A percentile compares a stretch with the other conserved stretches of the same genome.
These are phyloP conservation scores for Cyaniris semiargus DNA, from an alignment of 2,888 invertebrate species.

Conservation along the genomic window DNA sequence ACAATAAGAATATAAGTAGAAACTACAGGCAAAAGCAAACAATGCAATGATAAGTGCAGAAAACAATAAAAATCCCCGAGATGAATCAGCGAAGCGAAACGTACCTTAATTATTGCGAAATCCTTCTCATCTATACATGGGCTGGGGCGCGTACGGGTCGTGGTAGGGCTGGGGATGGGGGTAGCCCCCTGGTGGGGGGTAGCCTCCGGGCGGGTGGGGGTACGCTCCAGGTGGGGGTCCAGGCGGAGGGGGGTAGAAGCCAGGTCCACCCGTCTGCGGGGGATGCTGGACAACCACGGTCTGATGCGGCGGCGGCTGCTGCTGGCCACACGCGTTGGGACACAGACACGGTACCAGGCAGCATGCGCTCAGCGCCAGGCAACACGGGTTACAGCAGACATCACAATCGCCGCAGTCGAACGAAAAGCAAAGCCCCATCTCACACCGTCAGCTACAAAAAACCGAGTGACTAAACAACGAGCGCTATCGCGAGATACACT, in stretches of 20 bases:
- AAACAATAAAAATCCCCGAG: neutral
- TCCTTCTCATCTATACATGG: constrained; percentile 55
- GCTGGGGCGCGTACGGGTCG: constrained; percentile 34
- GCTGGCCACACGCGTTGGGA: constrained; percentile 72
- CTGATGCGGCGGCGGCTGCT: constrained; percentile 59
- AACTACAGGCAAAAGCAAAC: neutral
- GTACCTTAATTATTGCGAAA: constrained; percentile 43
- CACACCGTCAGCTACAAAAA: constrained; percentile 57
- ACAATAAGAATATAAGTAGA: neutral
- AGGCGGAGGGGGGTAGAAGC: constrained; percentile 48
- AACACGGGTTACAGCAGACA: constrained; percentile 69
- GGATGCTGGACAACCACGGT: constrained; percentile 65
- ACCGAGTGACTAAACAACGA: constrained; percentile 40
- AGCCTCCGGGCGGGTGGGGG: constrained; percentile 36
- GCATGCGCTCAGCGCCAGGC: constrained; percentile 68
- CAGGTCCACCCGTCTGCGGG: constrained; percentile 58
- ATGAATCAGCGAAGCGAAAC: constrained; percentile 32
- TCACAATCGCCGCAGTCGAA: constrained; percentile 71
- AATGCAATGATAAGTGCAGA: neutral
- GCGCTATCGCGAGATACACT: constrained; percentile 36
- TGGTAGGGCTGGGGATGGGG: constrained; percentile 35
- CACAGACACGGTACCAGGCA: constrained; percentile 71
- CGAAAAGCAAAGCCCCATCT: constrained; percentile 72
- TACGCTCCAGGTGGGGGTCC: constrained; percentile 48
- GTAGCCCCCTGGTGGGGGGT: constrained; percentile 40